Base-by-base conservation (phyloP, 2,888 invertebrate species). In the Seira ritae region DNA sequence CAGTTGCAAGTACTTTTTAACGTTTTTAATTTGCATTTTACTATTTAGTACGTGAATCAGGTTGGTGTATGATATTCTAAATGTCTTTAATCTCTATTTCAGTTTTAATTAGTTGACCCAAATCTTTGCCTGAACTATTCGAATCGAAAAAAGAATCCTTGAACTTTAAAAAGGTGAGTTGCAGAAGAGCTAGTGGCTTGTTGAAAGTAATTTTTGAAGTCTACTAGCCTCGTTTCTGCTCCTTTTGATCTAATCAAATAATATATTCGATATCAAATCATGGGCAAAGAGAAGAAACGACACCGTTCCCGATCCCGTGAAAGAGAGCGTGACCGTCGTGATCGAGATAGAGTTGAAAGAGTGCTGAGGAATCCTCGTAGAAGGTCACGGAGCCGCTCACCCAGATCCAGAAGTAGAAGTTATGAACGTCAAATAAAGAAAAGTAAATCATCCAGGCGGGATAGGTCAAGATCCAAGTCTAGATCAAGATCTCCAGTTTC, bases 251-350 rank as follows among this genome's bases (percentile, higher is more conserved):
- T 42, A 42, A 42, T 42, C 12, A 42, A 42, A 8, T 12, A n/a
- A n/a, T 42, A 42, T 42, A 42, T 42, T 42, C 42, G 20, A n/a
- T 62, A 4, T 19, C 17, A 19, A 69, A 42, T 42, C 42, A 87
- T 87, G 87, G 86, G 87, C 10, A 87, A 87, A 31, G 87, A 87
- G 12, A 84, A 85, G 65, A 84, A 83, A 22, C 80, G 85, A 65
- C 84, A 76, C 37, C 60, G 76, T 0, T 70, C 74, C 23, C 23
- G 74, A 17, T 76, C 80, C 0, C 73, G 76, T 84, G 94, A 94
- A 46, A 90, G 94, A 55, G 94, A 94, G 15, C 91, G 93, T 17
- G 87, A 86, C 22, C 65, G 80, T 10, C 75, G 85, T 19, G 75
- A 86, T 20, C 86, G 80, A 8, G 89, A 86, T n/a, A 76, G 85